These are phyloP conservation scores for Leptodactylus fuscus DNA, from an alignment of 2,113 vertebrate genomes.

Conservation along the genomic window DNA sequence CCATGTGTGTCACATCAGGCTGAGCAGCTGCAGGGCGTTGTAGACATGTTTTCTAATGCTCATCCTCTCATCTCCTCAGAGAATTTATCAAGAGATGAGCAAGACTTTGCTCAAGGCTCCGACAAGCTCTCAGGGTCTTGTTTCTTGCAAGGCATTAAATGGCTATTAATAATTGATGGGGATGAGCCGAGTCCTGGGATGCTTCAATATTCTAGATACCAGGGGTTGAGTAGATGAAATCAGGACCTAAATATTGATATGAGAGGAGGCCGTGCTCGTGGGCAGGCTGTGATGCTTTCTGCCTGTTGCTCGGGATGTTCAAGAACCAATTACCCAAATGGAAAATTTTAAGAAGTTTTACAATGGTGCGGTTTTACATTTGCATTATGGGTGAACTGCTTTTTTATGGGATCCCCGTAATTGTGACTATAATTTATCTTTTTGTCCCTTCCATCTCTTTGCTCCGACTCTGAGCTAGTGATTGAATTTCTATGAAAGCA, in stretches of 20 bases:
- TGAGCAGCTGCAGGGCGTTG: conserved; percentile 22
- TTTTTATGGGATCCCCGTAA: no score
- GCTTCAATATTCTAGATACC: not conserved
- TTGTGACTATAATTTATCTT: no score
- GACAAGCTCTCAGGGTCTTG: not conserved
- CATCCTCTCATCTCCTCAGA: not conserved
- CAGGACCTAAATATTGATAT: not conserved
- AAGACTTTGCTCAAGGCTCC: not conserved
- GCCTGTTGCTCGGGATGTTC: no score
- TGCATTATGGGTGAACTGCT: no score
- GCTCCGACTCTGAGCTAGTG: no score
- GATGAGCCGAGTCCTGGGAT: conserved; percentile 25
- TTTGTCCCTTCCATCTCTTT: no score
- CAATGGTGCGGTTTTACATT: no score
- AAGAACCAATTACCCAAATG: not conserved
- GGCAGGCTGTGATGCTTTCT: not conserved
- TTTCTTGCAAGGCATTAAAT: conserved; percentile 24
- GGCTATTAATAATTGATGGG: conserved; percentile 18
- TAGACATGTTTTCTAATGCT: conserved; percentile 9
- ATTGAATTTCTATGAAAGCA: no score
- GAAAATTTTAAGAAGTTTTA: not conserved
- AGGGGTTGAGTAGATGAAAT: not conserved
- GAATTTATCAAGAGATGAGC: not conserved
- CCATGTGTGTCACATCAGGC: conserved; percentile 1
- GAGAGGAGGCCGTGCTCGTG: not conserved